Conservation (phyloP, 30 jellyfish, hydroid and myxozoan species). For the Hydractinia symbiolongicarpus region DNA sequence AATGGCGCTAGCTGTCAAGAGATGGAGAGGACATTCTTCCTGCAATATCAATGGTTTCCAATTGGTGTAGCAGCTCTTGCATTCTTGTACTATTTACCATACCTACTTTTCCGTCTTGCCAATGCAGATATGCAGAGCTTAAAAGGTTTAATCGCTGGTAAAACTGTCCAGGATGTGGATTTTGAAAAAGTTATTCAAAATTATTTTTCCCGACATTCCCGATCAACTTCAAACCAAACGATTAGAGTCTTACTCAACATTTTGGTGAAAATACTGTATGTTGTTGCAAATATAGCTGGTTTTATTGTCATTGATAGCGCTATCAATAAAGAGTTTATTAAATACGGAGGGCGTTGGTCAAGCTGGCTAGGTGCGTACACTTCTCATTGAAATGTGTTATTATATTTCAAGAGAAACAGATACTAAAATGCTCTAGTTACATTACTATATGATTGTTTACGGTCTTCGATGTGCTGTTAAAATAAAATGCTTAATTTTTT, state of each 20-base stretch:
- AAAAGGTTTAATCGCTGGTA: background rate
- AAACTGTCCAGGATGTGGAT: slow-evolving; percentile 7
- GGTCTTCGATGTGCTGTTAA: too few relatives aligned
- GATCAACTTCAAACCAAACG: background rate
- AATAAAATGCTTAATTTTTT: background rate
- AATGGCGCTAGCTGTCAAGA: background rate
- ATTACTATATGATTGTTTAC: too few relatives aligned
- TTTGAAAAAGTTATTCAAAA: background rate
- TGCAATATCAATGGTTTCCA: slow-evolving; percentile 24
- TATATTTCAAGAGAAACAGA: background rate
- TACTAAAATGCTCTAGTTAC: too few relatives aligned
- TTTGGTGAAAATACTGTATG: slow-evolving; percentile 7
- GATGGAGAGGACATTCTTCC: slow-evolving; percentile 11
- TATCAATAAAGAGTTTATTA: background rate
- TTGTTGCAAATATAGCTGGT: slow-evolving; percentile 10
- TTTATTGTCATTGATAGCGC: slow-evolving; percentile 5
- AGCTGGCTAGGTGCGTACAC: background rate
- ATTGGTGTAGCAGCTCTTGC: slow-evolving; percentile 23
- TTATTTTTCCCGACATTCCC: background rate
- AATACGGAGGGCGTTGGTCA: slow-evolving; percentile 10
- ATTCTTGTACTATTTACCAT: slow-evolving; percentile 15
- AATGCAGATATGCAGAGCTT: background rate
- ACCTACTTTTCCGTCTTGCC: slow-evolving; percentile 10
- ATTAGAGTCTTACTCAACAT: slow-evolving; percentile 9
- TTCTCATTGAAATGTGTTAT: background rate